Evolutionary conservation across 2,888 invertebrate species (phyloP), one percentile per base, ranked within the genome.

Genomic region (Eudemis profundana): DNA sequence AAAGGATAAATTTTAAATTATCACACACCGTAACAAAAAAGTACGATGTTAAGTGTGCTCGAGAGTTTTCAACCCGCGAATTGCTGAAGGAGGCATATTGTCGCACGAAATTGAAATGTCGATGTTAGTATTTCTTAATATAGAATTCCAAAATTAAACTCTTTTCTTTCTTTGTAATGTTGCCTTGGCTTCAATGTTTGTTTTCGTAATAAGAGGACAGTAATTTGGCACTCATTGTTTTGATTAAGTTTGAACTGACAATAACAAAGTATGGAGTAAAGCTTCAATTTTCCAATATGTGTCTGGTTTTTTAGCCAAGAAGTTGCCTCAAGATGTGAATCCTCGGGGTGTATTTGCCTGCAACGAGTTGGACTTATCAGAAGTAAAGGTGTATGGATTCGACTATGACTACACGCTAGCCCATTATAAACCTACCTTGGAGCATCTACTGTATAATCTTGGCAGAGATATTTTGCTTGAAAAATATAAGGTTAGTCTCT

Each of bases 321-420:
- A 97, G 82, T 86, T 97, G 29, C 97, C 97, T 3, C 94, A 95
- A 79, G 96, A 97, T 93, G 97, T 98, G 0, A 96, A 97, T 80
- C 94, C 96, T 0, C 93, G 94, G 76, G 97, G 97, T 42, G 98
- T 99, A 1, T 99, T 98, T 90, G 98, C 98, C 10, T 99, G 98
- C 87, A 99, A 99, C 90, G 98, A 99, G 82, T 92, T 99, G 64
- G 96, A 98, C 85, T 91, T 99, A 59, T 94, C 96, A 70, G 97
- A 98, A 86, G 97, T 99, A 42, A 95, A 97, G 78, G 97, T 98
- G 0, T 98, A 98, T 93, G 98, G 99, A 44, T 99, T 99, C 92
- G 99, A 99, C 89, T 99, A 99, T 92, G 99, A 99, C 86, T 99
- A 99, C 86, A 99, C 99, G 0, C 86, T 99, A 76, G 99, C 99